These are phyloP conservation scores for Tapirus indicus DNA, from an alignment of 2,797 vertebrate genomes.

Conservation along the genomic window DNA sequence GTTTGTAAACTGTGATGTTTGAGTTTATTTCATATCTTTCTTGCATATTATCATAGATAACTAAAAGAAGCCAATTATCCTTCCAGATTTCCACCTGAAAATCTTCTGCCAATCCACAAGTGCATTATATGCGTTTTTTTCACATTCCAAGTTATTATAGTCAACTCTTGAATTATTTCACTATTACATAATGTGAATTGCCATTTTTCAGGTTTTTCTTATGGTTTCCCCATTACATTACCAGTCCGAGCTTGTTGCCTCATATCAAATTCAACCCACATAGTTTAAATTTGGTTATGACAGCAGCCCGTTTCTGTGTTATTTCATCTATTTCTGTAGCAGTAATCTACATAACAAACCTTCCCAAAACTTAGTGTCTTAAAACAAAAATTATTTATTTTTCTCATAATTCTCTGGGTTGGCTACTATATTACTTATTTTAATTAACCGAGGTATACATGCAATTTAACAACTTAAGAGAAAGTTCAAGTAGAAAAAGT, in stretches of 20 bases:
- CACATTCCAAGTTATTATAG: neutral
- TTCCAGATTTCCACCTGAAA: neutral
- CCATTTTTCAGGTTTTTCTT: neutral
- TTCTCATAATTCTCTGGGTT: neutral
- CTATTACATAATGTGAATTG: neutral
- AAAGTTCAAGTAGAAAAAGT: neutral
- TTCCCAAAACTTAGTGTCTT: neutral
- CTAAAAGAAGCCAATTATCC: neutral
- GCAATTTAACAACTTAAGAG: neutral
- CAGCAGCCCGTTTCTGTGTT: neutral
- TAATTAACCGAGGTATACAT: neutral
- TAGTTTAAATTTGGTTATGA: neutral
- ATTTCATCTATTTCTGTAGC: constrained; percentile 2
- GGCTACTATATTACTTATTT: neutral
- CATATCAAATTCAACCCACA: neutral
- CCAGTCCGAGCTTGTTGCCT: neutral
- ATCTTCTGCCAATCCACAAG: neutral
- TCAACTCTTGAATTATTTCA: neutral
- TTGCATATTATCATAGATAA: neutral
- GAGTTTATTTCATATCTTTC: neutral
- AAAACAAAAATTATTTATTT: neutral
- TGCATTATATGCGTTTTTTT: neutral
- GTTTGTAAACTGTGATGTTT: neutral
- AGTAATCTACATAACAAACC: neutral
- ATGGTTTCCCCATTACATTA: neutral